phyloP scores from a whole-genome alignment of 23 tunicate genomes.

The Halocynthia aurantium region DNA sequence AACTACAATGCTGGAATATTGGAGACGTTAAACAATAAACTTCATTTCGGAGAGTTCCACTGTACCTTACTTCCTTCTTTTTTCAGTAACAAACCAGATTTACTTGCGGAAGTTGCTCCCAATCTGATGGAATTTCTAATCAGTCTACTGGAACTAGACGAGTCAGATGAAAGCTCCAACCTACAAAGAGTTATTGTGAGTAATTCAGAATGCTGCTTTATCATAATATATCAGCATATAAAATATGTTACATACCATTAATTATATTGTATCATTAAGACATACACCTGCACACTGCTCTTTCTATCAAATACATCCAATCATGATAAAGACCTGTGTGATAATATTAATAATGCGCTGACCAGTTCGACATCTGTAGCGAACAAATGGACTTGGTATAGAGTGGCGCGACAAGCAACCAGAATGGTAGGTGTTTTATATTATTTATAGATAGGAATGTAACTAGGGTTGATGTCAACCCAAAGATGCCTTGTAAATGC shows the following conservation, averaged over 20 bases:
- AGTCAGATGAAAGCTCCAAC: not conserved
- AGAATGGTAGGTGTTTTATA: conserved; percentile 48
- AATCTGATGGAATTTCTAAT: conserved; percentile 13
- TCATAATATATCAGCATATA: too few relatives aligned
- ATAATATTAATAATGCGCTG: not conserved
- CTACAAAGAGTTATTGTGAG: conserved; percentile 39
- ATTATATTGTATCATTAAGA: not conserved
- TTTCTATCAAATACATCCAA: conserved; percentile 6
- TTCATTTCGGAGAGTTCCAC: not conserved
- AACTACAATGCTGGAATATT: too few relatives aligned
- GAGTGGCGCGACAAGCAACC: conserved; percentile 90
- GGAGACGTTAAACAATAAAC: not conserved
- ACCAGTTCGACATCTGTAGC: conserved; percentile 3
- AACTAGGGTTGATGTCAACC: too few relatives aligned
- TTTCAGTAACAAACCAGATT: conserved; percentile 5
- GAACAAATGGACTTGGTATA: conserved; percentile 76
- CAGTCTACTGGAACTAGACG: not conserved
- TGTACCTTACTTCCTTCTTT: not conserved
- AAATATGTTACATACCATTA: too few relatives aligned
- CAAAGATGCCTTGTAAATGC: too few relatives aligned
- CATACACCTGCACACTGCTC: conserved; percentile 16
- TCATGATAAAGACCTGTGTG: not conserved
- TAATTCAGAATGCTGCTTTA: not conserved
- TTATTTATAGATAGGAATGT: not conserved
- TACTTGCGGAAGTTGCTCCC: not conserved